Evolutionary conservation across 2,888 invertebrate species (phyloP).

Genomic region (Agonopterix subpropinquella): DNA sequence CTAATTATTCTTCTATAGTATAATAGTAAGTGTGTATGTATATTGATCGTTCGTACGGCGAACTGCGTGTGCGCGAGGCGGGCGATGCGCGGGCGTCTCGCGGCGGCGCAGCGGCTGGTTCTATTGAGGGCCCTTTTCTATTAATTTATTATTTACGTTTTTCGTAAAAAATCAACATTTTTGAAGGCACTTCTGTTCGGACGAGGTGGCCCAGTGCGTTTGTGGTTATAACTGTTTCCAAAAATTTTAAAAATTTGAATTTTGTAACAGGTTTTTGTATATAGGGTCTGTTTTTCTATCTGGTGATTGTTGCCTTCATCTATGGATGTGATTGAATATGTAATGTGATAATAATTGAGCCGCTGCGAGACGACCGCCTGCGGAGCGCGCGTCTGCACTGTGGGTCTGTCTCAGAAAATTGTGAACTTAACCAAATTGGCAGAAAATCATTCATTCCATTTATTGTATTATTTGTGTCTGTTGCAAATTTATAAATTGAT

Average conservation of each 20-base stretch:
- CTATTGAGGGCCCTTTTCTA: constrained; percentile 93
- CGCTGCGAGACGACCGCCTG: constrained; percentile 58
- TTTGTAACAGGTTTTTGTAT: constrained; percentile 39
- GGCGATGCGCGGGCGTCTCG: constrained; percentile 45
- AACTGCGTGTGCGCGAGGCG: constrained; percentile 47
- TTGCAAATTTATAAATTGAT: too few relatives aligned
- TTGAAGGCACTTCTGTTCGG: constrained; percentile 97
- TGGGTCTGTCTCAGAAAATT: constrained; percentile 15
- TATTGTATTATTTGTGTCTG: not conserved
- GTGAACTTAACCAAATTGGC: constrained; percentile 1
- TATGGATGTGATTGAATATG: constrained; percentile 84
- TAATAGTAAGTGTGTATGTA: constrained; percentile 70
- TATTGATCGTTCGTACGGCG: constrained; percentile 57
- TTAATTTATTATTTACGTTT: constrained; percentile 74
- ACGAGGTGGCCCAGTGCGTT: constrained; percentile 93
- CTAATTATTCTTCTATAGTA: constrained; percentile 75
- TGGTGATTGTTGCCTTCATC: constrained; percentile 82
- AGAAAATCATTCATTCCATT: not conserved
- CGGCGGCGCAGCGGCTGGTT: constrained; percentile 78
- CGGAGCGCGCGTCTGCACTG: constrained; percentile 37
- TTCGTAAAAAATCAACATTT: constrained; percentile 89
- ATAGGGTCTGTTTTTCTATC: constrained; percentile 18
- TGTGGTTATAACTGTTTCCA: constrained; percentile 56
- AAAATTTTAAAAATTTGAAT: constrained; percentile 31
- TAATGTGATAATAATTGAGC: constrained; percentile 81